phyloP scores from a whole-genome alignment of 1,140 invertebrate species.

The Scylla paramamosain region DNA sequence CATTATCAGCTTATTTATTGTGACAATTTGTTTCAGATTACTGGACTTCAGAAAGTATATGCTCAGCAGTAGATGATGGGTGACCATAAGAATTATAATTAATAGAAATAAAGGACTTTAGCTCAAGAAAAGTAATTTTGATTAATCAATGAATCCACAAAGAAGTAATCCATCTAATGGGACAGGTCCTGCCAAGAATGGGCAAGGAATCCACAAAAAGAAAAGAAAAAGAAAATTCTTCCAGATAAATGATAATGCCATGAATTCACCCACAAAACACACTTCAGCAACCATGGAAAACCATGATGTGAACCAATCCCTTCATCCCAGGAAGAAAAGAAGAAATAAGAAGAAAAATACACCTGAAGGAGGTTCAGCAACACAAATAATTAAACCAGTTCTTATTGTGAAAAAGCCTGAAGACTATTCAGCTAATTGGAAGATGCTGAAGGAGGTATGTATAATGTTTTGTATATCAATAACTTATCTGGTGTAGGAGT shows the following conservation, averaged over 20 bases:
- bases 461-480: not conserved
- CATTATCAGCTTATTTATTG: no score
- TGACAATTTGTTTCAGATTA: no score
- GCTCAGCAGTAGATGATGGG: no score
- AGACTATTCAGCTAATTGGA: constrained; percentile 34
- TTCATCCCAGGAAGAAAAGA: constrained; percentile 4
- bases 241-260: not conserved
- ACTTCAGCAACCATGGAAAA: not conserved
- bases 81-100: no score
- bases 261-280: not conserved
- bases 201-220: not conserved
- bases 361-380: not conserved
- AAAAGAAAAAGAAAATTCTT: not conserved
- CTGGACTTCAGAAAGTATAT: no score
- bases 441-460: constrained; percentile 18
- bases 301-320: not conserved
- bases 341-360: not conserved
- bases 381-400: not conserved
- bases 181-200: not conserved
- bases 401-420: constrained; percentile 10
- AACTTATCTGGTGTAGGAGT: no score
- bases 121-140: not conserved
- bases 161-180: not conserved
- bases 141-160: not conserved
- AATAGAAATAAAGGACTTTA: not conserved